Evolutionary conservation across 2,888 invertebrate species (phyloP).

Genomic region (Linnaemya tessellans): DNA sequence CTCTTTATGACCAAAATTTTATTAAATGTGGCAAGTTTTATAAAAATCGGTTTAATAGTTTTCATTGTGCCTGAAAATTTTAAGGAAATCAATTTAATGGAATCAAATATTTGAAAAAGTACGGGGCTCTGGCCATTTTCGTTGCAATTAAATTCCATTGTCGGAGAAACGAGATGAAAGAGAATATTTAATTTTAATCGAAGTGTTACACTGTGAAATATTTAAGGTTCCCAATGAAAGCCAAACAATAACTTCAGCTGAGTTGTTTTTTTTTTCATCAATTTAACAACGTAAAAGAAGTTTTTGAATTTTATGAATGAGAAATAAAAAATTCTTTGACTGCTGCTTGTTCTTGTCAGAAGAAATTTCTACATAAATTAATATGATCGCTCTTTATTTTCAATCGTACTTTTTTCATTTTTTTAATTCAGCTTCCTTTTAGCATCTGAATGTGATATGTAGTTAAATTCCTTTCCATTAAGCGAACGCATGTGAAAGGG

Average conservation of each 20-base stretch:
- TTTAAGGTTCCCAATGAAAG: background rate
- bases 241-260: background rate
- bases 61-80: no score
- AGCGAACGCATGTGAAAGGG: background rate
- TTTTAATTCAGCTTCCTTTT: background rate
- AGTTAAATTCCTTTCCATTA: constrained; percentile 39
- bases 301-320: constrained; percentile 8
- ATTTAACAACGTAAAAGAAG: background rate
- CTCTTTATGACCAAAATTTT: no score
- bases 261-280: background rate
- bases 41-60: no score
- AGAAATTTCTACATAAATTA: constrained; percentile 1
- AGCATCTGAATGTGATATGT: constrained; percentile 45
- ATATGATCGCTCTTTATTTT: background rate
- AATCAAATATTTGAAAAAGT: no score
- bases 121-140: no score
- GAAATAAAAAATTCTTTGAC: background rate
- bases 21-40: no score
- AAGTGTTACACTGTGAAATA: no score
- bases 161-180: no score
- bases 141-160: no score
- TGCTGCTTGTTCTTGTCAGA: background rate
- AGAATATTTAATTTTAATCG: no score
- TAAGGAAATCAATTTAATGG: no score
- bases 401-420: background rate